Conservation (phyloP, 2,113 vertebrate species). For the Malurus alboscapulatus region DNA sequence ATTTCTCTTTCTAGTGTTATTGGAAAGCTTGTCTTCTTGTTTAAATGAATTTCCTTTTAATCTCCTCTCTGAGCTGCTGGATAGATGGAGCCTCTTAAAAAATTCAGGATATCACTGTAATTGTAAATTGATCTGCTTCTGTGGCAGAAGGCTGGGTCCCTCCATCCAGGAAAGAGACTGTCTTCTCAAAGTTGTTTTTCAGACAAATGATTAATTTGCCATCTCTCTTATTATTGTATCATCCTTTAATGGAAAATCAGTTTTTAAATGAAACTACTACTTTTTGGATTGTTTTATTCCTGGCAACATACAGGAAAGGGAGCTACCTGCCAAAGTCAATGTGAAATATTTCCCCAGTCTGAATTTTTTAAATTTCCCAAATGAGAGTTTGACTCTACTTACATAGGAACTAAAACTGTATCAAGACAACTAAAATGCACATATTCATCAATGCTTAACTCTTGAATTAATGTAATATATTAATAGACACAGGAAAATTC, state of each 20-base stretch:
- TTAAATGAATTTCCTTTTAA: slow-evolving; percentile 83
- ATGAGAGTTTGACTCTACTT: not conserved
- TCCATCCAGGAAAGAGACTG: slow-evolving; percentile 12
- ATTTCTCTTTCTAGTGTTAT: slow-evolving; percentile 61
- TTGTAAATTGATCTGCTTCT: slow-evolving; percentile 68
- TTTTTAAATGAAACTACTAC: not conserved
- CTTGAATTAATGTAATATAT: not conserved
- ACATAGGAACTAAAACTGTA: not conserved
- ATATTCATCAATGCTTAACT: not conserved
- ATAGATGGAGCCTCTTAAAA: slow-evolving; percentile 80
- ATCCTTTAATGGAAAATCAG: not conserved
- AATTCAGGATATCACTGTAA: slow-evolving; percentile 75
- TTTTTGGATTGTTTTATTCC: not conserved
- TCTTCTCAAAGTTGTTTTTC: slow-evolving; percentile 28
- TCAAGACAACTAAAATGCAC: not conserved
- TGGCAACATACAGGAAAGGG: not conserved
- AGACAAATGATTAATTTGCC: not conserved
- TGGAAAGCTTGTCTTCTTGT: slow-evolving; percentile 65
- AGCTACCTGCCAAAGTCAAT: not conserved
- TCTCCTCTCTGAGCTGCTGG: slow-evolving; percentile 77
- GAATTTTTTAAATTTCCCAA: not conserved
- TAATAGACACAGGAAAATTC: not conserved
- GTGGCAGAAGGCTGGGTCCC: slow-evolving; percentile 13
- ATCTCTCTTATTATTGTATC: not conserved
- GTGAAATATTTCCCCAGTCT: not conserved